Evolutionary conservation across 2,888 invertebrate species (phyloP).

Genomic region (Perizoma affinitatum): DNA sequence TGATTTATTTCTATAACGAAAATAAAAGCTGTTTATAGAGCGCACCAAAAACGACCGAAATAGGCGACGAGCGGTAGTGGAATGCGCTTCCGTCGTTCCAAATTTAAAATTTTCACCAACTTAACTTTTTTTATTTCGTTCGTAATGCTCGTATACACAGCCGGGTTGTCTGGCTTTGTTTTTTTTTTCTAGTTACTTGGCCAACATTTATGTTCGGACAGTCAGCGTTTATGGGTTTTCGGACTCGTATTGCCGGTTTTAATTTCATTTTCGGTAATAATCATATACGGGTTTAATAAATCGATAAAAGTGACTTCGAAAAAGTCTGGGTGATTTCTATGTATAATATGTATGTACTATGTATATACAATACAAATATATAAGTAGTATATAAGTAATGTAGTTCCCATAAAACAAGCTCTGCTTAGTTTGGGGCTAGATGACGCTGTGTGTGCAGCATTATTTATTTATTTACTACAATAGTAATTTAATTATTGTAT

Average conservation of each 20-base stretch:
- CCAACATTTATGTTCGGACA: slow-evolving; percentile 9
- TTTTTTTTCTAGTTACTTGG: slow-evolving; percentile 18
- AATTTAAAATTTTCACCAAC: slow-evolving; percentile 46
- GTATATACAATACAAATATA: no score
- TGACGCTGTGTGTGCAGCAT: no score
- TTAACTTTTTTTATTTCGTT: slow-evolving; percentile 44
- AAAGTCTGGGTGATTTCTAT: no score
- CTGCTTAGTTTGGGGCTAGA: no score
- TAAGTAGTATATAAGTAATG: no score
- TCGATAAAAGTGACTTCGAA: slow-evolving; percentile 7
- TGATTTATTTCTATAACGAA: slow-evolving; percentile 29
- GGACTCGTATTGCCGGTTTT: slow-evolving; percentile 21
- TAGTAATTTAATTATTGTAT: background rate
- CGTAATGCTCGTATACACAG: slow-evolving; percentile 39
- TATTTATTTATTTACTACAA: no score
- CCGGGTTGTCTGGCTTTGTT: slow-evolving; percentile 1
- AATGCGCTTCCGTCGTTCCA: slow-evolving; percentile 67
- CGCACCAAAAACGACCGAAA: slow-evolving; percentile 52
- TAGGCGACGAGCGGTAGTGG: slow-evolving; percentile 54
- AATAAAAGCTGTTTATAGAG: slow-evolving; percentile 39
- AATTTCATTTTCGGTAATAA: slow-evolving; percentile 10
- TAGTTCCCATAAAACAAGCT: no score
- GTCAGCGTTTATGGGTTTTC: slow-evolving; percentile 18
- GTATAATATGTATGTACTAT: no score
- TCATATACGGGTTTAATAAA: slow-evolving; percentile 4